These are phyloP conservation scores for Melanocharis versteri DNA, from an alignment of 2,113 vertebrate genomes.

Conservation along the genomic window DNA sequence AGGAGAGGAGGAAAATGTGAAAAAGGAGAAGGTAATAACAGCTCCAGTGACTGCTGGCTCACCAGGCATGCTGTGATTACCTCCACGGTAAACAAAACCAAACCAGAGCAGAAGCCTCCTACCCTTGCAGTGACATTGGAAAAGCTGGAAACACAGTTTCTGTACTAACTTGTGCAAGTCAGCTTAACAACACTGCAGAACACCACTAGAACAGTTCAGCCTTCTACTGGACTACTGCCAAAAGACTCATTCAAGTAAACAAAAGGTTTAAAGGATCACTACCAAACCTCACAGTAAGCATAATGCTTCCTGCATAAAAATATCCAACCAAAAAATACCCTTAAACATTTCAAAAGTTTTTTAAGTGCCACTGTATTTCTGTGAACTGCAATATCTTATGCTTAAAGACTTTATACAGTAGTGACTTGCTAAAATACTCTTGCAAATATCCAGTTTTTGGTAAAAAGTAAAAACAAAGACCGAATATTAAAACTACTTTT, in stretches of 20 bases:
- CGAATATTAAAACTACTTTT: neutral
- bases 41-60: neutral
- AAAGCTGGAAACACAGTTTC: neutral
- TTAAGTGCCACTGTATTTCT: neutral
- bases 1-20: neutral
- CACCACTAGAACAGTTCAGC: neutral
- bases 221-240: neutral
- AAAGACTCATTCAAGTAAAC: constrained; percentile 3
- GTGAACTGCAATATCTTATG: neutral
- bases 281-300: neutral
- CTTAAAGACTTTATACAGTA: neutral
- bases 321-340: neutral
- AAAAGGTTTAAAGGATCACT: constrained; percentile 39
- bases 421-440: neutral
- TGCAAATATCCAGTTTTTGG: neutral
- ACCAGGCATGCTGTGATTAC: neutral
- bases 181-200: neutral
- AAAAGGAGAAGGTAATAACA: neutral
- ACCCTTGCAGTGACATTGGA: neutral
- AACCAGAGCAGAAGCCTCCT: neutral
- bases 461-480: neutral
- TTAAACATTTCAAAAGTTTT: neutral
- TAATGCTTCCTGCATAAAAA: neutral
- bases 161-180: neutral
- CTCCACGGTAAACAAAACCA: neutral